phyloP scores from a whole-genome alignment of 2,113 vertebrate species.

The Nannospalax galili region DNA sequence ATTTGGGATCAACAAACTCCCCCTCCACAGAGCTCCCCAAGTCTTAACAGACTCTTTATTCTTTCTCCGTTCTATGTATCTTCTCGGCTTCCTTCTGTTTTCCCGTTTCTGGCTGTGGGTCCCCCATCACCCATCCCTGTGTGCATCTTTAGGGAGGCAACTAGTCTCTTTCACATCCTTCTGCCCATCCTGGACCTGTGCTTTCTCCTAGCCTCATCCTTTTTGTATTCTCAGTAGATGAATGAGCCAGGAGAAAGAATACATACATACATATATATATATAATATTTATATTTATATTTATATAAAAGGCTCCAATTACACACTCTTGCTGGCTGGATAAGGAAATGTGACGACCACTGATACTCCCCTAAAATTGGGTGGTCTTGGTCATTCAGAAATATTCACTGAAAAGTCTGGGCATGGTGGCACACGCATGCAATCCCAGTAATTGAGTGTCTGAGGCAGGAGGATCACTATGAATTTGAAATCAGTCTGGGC shows the following conservation, averaged over 20 bases:
- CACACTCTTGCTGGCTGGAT: neutral
- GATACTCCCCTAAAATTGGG: neutral
- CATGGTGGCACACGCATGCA: neutral
- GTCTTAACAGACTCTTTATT: conserved; percentile 7
- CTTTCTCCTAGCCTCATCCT: neutral
- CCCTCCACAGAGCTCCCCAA: neutral
- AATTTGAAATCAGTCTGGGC: neutral
- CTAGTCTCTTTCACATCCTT: neutral
- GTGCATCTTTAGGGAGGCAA: neutral
- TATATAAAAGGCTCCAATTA: conserved; percentile 15
- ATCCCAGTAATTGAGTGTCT: neutral
- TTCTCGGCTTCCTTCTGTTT: neutral
- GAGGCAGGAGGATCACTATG: neutral
- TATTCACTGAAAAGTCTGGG: neutral
- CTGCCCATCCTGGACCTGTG: neutral
- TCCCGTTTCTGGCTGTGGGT: neutral
- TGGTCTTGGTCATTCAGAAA: conserved; percentile 21
- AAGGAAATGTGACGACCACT: neutral
- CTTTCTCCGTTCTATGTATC: conserved; percentile 35
- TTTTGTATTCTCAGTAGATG: neutral
- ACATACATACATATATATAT: too few species aligned
- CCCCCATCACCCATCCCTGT: neutral
- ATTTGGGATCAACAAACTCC: conserved; percentile 30
- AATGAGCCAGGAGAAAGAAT: conserved; percentile 17
- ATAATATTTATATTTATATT: too few species aligned